phyloP scores from a whole-genome alignment of 2,113 vertebrate species.

The Epinephelus cyanopodus region DNA sequence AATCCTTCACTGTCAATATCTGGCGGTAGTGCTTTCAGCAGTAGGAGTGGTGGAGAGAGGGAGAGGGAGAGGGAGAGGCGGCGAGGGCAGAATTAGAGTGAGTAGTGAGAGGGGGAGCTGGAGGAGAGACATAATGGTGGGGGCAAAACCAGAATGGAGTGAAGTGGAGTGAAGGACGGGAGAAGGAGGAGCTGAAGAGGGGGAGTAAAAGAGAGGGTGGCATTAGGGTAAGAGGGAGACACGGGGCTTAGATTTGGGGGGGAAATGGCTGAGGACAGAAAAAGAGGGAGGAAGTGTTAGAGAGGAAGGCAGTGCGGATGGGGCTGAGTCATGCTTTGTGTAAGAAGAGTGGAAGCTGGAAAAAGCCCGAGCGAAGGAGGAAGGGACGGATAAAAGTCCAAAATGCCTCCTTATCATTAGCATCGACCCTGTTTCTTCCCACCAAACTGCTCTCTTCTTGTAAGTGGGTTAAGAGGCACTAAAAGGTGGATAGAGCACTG shows the following conservation, averaged over 20 bases:
- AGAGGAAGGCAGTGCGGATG: slow-evolving; percentile 15
- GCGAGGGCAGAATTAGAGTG: slow-evolving; percentile 67
- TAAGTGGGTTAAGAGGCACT: slow-evolving; percentile 56
- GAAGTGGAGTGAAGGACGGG: slow-evolving; percentile 70
- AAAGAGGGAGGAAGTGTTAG: slow-evolving; percentile 14
- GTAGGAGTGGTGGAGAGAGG: slow-evolving; percentile 32
- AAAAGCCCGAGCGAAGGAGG: slow-evolving; percentile 14
- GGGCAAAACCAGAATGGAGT: slow-evolving; percentile 68
- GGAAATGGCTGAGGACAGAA: slow-evolving; percentile 6
- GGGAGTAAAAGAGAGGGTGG: slow-evolving; percentile 46
- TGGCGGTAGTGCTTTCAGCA: slow-evolving; percentile 52
- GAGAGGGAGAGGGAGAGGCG: slow-evolving; percentile 58
- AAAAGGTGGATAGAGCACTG: slow-evolving; percentile 17
- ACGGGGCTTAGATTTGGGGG: slow-evolving; percentile 36
- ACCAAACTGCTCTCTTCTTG: slow-evolving; percentile 33
- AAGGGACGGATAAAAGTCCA: slow-evolving; percentile 41
- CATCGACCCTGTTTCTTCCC: slow-evolving; percentile 26
- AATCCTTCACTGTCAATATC: slow-evolving; percentile 73
- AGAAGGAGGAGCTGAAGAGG: slow-evolving; percentile 58
- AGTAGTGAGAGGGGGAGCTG: slow-evolving; percentile 57
- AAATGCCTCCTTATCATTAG: slow-evolving; percentile 36
- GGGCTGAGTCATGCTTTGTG: slow-evolving; percentile 50
- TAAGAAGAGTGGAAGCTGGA: slow-evolving; percentile 32
- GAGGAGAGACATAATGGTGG: slow-evolving; percentile 66
- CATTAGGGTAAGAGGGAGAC: slow-evolving; percentile 71